Evolutionary conservation across 1,140 invertebrate species (phyloP).

Genomic region (Leguminivora glycinivorella): DNA sequence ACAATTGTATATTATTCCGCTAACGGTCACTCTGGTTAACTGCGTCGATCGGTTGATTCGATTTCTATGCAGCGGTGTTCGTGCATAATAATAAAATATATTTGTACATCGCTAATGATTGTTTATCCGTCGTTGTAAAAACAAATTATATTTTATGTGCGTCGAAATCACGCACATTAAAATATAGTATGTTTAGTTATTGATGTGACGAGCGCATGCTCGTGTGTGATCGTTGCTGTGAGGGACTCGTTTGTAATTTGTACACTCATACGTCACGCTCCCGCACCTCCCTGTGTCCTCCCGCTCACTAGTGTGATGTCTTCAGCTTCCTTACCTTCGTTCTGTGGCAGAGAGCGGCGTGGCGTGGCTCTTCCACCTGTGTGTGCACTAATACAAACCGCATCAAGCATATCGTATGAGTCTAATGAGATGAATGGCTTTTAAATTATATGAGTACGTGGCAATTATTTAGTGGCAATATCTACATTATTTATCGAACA

Average conservation of each 20-base stretch:
- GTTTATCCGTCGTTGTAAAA: constrained; percentile 1
- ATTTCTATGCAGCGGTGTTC: not conserved
- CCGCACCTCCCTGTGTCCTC: not conserved
- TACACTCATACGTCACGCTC: not conserved
- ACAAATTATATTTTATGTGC: constrained; percentile 14
- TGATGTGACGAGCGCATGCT: not conserved
- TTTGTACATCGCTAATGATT: not conserved
- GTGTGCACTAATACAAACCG: not conserved
- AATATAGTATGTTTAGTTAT: constrained; percentile 8
- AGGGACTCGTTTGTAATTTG: not conserved
- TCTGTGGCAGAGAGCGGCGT: constrained; percentile 10
- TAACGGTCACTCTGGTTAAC: not conserved
- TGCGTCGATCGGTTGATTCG: not conserved
- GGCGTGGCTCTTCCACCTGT: not conserved
- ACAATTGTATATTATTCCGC: not conserved
- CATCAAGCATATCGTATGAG: not conserved
- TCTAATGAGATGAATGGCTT: not conserved
- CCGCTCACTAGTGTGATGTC: not conserved
- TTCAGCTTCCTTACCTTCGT: not conserved
- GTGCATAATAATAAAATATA: constrained; percentile 16
- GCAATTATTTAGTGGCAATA: constrained; percentile 18
- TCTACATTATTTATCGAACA: constrained; percentile 5
- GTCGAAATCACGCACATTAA: not conserved
- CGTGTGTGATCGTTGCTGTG: constrained; percentile 11
- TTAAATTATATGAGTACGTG: constrained; percentile 19